These are phyloP conservation scores for Drosophila histrio DNA, from an alignment of 2,888 invertebrate genomes.

Conservation along the genomic window DNA sequence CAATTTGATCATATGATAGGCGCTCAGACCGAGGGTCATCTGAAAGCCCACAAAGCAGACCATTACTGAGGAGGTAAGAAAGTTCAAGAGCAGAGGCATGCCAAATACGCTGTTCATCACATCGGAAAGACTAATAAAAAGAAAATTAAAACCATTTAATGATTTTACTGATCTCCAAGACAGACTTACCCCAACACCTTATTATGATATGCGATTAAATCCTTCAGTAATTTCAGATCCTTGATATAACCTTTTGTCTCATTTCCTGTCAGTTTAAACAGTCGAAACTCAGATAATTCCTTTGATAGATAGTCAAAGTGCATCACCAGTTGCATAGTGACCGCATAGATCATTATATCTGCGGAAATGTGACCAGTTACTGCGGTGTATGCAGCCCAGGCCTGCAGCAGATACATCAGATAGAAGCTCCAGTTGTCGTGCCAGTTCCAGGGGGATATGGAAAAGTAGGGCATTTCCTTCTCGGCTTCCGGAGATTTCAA, in stretches of 20 bases:
- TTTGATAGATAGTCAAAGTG: conserved; percentile 67
- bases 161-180: background rate
- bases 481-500: conserved; percentile 12
- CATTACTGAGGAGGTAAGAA: conserved; percentile 66
- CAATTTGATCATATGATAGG: conserved; percentile 53
- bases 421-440: conserved; percentile 50
- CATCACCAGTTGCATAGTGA: conserved; percentile 72
- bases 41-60: conserved; percentile 56
- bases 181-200: conserved; percentile 31
- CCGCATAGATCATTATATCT: conserved; percentile 69
- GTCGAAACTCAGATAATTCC: conserved; percentile 9
- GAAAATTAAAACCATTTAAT: no score
- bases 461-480: conserved; percentile 37
- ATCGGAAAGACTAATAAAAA: conserved; percentile 30
- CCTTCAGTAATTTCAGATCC: conserved; percentile 14
- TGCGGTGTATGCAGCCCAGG: conserved; percentile 55
- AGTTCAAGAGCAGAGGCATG: conserved; percentile 66
- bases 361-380: conserved; percentile 61
- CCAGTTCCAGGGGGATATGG: conserved; percentile 55
- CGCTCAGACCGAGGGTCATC: conserved; percentile 59
- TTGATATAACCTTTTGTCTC: no score
- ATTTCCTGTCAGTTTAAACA: background rate
- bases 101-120: conserved; percentile 64
- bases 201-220: conserved; percentile 40
- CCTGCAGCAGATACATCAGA: conserved; percentile 49